Conservation (phyloP, 2,113 vertebrate genomes). For the Myrmophylax atrothorax region DNA sequence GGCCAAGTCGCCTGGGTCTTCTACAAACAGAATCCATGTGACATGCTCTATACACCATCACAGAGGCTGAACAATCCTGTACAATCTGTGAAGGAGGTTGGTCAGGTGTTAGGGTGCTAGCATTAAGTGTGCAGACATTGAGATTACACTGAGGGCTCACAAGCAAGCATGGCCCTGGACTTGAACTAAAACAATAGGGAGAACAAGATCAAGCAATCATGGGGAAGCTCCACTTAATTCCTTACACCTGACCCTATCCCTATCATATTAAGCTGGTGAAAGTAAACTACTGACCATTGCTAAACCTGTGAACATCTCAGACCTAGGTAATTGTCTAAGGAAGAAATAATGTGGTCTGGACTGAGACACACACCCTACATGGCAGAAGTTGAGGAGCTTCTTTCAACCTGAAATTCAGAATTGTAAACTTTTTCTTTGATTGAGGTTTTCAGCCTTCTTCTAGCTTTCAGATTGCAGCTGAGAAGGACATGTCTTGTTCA, state of each 20-base stretch:
- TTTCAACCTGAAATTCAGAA: background rate
- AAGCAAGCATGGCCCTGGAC: background rate
- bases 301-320: background rate
- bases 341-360: background rate
- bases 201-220: background rate
- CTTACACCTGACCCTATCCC: background rate
- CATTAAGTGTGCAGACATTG: background rate
- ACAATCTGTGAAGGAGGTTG: background rate
- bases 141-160: accelerated
- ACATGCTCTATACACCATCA: background rate
- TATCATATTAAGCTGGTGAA: background rate
- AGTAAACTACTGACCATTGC: background rate
- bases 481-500: background rate
- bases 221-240: background rate
- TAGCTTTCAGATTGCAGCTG: background rate
- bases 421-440: background rate
- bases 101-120: background rate
- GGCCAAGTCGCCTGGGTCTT: background rate
- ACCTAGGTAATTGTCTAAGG: background rate
- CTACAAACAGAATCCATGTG: background rate
- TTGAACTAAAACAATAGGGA: background rate
- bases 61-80: background rate
- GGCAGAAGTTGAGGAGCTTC: background rate
- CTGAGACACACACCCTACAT: background rate
- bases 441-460: background rate